Percentiles rank a stretch among this genome's conserved stretches.
These are phyloP conservation scores for Pseudococcus longispinus DNA, from an alignment of 2,888 invertebrate species.

Conservation along the genomic window DNA sequence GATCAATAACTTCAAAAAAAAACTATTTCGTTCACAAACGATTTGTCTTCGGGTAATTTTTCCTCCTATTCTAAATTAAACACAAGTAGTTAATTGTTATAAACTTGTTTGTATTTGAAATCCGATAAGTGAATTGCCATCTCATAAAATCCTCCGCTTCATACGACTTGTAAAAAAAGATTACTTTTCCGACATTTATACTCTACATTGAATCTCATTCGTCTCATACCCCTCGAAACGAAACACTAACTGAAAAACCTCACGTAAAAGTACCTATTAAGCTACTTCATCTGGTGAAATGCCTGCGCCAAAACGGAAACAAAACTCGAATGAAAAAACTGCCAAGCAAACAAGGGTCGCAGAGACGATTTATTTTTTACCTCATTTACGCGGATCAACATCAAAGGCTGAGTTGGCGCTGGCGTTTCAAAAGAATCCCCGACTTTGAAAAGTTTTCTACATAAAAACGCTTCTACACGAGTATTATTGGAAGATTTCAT, in stretches of 20 bases:
- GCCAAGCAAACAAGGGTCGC: not conserved
- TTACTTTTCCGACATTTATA: not conserved
- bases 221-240: not conserved
- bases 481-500: slow-evolving; percentile 24
- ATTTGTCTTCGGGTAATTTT: not conserved
- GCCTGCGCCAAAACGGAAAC: not conserved
- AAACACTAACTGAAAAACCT: not conserved
- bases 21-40: not conserved
- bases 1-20: not conserved
- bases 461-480: not conserved
- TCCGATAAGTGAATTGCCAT: not conserved
- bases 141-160: not conserved
- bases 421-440: not conserved
- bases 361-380: not conserved
- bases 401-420: not conserved
- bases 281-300: not conserved
- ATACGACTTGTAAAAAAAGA: not conserved
- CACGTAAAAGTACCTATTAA: not conserved
- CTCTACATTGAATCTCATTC: not conserved
- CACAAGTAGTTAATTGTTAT: not conserved
- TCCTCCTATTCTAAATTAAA: not conserved
- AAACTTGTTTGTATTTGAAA: not conserved
- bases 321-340: not conserved
- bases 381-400: not conserved
- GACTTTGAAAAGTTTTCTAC: not conserved